Base-by-base conservation (phyloP, 2,113 vertebrate species). In the Atlantisia rogersi region DNA sequence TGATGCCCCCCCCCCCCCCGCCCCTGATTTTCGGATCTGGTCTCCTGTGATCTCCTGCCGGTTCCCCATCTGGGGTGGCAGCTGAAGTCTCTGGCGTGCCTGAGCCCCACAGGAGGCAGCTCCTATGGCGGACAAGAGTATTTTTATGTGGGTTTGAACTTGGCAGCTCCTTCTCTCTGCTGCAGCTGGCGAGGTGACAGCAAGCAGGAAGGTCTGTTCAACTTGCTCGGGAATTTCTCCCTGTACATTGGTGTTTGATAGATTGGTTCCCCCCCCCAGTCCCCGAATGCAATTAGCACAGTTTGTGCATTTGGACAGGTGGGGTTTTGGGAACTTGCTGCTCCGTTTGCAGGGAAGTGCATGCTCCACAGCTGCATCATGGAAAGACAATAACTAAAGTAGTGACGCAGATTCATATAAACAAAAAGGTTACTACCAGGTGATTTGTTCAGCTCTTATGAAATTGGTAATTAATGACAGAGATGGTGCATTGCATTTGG, bases 321-420 rank as follows among this genome's bases (percentile, higher is more conserved):
- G 65, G 63, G 14, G 44, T 93, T 93, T 84, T 22, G 88, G 86
- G 88, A 95, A 92, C 80, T 86, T 46, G 48, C 80, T 92, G 80
- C 86, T 75, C 46, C 1, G 0, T 60, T 84, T 92, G 48, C 65
- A 46, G 81, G 67, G 42, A 79, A 65, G 53, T 46, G 35, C 40
- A 67, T 5, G 6, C 65, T 86, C 70, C 50, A 16, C 37, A 50
- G 82, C 74, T 56, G 65, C 95, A 92, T 94, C 92, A 95, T 46
- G 92, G 92, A 97, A 95, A 92, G 77, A 14, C 86, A 88, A 15
- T 84, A 95, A 94, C 70, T 92, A 22, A 79, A 84, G 58, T 12
- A 73, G 50, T 95, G 95, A 96, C 65, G 88, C 94, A 96, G 60
- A 69, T 90, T 93, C 15, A 89, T 73, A 83, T 92, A 96, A 96